Base-by-base conservation (phyloP, 2,888 invertebrate genomes). In the Achlya flavicornis region DNA sequence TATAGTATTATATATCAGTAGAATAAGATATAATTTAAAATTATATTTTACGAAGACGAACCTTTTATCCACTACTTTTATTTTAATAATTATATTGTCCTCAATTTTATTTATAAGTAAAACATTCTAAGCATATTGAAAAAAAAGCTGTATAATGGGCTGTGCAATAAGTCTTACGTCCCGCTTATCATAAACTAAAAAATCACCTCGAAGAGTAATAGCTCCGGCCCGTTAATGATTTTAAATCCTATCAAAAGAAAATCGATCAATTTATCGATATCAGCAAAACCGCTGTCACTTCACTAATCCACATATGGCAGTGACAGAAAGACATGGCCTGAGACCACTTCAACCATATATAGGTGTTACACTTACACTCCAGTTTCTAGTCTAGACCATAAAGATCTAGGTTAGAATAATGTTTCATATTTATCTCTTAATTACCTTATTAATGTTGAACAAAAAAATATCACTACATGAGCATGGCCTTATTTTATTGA, bases 311-410 rank as follows among this genome's bases (percentile, higher is more conserved):
- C 64, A 66, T 64, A 69, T 60, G 76, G 76, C 38, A 32, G 38
- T 62, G 64, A 63, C 77, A 77, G 76, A 77, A 75, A 75, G 16
- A 65, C 73, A 67, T 60, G 70, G 73, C 63, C 71, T 58, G 48
- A 67, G 6, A 59, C 60, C 46, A 61, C 46, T n/a, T 10, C 7
- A 6, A n/a, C 77, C 77, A 41, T 74, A 64, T 68, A 77, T 26
- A 33, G 73, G 68, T 12, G 76, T 67, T 64, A 71, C 76, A 76
- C 71, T 74, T 69, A 73, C 68, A 70, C 70, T 53, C 53, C 19
- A 53, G 53, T 53, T 53, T 53, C 53, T 69, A 43, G 57, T 53
- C 53, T 69, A 43, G 57, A 61, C 58, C 64, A 46, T 61, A 64
- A 53, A 48, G 32, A 72, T 59, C 66, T 68, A 58, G 58, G 64